Conservation (phyloP, 2,888 invertebrate genomes). For the Rosalia funebris region DNA sequence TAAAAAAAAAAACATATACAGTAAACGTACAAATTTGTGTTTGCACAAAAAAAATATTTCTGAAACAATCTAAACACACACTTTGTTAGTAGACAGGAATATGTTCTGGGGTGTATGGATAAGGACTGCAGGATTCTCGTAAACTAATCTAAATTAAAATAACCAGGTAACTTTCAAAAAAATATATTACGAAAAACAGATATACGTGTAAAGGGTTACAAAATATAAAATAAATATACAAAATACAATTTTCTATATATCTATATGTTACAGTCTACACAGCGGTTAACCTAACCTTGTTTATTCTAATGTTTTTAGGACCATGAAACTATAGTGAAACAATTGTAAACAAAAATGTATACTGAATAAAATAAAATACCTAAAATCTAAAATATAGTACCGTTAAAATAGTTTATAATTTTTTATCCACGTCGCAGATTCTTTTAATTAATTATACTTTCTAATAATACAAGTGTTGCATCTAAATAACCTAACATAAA, state of each 20-base stretch:
- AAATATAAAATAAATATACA: slow-evolving; percentile 20
- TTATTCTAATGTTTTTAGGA: slow-evolving; percentile 2
- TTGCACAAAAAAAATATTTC: slow-evolving; percentile 28
- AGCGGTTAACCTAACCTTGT: background rate
- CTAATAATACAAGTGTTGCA: too few species aligned
- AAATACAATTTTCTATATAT: slow-evolving; percentile 13
- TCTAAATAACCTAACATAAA: too few species aligned
- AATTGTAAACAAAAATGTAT: background rate
- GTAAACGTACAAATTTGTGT: slow-evolving; percentile 30
- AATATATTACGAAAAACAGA: slow-evolving; percentile 14
- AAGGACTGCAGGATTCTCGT: slow-evolving; percentile 4
- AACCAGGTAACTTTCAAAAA: slow-evolving; percentile 15
- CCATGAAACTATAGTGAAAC: slow-evolving; percentile 7
- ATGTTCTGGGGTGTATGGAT: slow-evolving; percentile 16
- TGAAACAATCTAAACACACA: slow-evolving; percentile 42
- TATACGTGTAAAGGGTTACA: slow-evolving; percentile 9
- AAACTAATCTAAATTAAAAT: slow-evolving; percentile 23
- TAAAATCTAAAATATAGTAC: background rate
- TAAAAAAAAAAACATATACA: slow-evolving; percentile 14
- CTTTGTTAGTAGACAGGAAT: slow-evolving; percentile 45
- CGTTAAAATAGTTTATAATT: background rate
- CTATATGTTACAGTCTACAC: slow-evolving; percentile 4
- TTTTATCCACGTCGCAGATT: background rate
- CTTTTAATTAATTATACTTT: too few species aligned
- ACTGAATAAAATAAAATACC: background rate